A percentile compares a stretch with the other conserved stretches of the same genome.
Conservation (phyloP, 2,888 invertebrate genomes). For the Lamellibrachia satsuma region DNA sequence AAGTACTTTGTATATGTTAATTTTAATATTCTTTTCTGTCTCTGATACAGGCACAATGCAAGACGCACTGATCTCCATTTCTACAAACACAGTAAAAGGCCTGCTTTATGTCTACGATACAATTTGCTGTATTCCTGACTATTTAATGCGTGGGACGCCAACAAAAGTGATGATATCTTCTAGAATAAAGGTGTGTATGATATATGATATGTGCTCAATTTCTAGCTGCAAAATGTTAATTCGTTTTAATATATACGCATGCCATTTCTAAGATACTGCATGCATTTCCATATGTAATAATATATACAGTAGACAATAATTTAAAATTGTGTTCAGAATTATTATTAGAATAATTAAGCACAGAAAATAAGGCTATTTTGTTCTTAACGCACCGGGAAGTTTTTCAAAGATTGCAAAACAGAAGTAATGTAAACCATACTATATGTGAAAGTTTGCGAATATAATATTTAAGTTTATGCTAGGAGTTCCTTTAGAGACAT, state of each 20-base stretch:
- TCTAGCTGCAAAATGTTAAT: not conserved
- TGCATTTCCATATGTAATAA: not conserved
- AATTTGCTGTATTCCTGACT: slow-evolving; percentile 88
- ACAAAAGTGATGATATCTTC: slow-evolving; percentile 47
- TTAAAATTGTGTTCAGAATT: not conserved
- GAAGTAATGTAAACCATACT: too few species aligned
- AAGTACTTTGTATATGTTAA: not conserved
- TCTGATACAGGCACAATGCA: not conserved
- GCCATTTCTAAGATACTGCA: too few species aligned
- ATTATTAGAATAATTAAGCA: too few species aligned
- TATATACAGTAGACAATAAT: not conserved
- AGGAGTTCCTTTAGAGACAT: too few species aligned
- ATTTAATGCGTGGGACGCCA: slow-evolving; percentile 77
- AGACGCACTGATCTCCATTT: not conserved
- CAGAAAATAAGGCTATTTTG: too few species aligned
- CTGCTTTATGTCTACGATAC: slow-evolving; percentile 83
- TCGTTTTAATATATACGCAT: not conserved
- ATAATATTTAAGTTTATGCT: too few species aligned
- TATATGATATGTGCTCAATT: too few species aligned
- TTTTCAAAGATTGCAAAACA: too few species aligned
- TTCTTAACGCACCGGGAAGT: too few species aligned
- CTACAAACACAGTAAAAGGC: slow-evolving; percentile 48
- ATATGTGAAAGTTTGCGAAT: too few species aligned
- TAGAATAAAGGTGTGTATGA: slow-evolving; percentile 54
- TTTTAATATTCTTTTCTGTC: not conserved